Base-by-base conservation (phyloP, 2,888 invertebrate genomes). In the Drosophila mettleri region DNA sequence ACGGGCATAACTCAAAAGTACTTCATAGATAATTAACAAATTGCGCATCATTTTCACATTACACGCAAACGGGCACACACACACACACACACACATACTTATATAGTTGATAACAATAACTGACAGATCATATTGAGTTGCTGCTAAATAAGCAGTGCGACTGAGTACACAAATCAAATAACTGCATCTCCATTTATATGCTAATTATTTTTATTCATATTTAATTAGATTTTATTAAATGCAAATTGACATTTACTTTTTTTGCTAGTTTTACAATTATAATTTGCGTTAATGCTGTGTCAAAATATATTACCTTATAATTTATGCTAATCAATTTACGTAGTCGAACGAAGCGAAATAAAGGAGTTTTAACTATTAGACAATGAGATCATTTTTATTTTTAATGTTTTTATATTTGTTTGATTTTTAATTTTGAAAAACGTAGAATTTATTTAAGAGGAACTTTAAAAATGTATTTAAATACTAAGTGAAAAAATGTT, bases 21-120 rank as follows among this genome's bases (percentile, higher is more conserved):
- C 74, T 75, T 83, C 67, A 82, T 86, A 76, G 77, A 87, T 81
- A 84, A 86, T 84, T 84, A 88, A 88, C 73, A 86, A 86, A 70
- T 78, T 64, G 78, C 65, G 78, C 78, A 88, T 86, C 75, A 71
- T 71, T 73, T 78, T 67, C 77, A 71, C 41, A 57, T 52, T 52
- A 34, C 41, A 51, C 41, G 45, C 33, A 63, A 24, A n/a, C 27
- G 45, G 12, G 10, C n/a, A 31, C 12, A 51, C 41, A 48, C 33
- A 63, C 29, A n/a, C 27, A 59, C n/a, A 14, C n/a, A 31, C 12
- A 20, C 33, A 2, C 3, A n/a, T 27, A 6, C 10, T 16, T 12
- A n/a, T 29, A 18, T 9, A 33, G 33, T 12, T 9, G 9, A 43
- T 22, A 58, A 70, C 61, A 78, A 78, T 69, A 52, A 48, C 69